A percentile compares a stretch with the other conserved stretches of the same genome.
Conservation (phyloP, 1,140 invertebrate genomes). For the Trissolcus basalis region DNA sequence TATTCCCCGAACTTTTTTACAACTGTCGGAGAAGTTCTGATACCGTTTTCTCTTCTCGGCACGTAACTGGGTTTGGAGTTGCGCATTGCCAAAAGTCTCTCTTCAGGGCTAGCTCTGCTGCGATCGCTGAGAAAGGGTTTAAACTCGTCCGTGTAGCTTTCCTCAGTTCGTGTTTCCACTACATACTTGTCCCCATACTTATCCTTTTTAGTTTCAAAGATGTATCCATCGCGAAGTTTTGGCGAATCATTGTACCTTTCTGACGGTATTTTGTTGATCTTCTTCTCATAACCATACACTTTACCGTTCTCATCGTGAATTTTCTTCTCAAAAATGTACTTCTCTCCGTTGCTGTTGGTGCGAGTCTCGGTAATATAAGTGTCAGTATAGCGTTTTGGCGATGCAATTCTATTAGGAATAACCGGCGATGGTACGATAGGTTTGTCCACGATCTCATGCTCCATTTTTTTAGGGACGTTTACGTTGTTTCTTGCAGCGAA, state of each 20-base stretch:
- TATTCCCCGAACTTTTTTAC: slow-evolving; percentile 65
- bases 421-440: slow-evolving; percentile 73
- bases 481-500: slow-evolving; percentile 66
- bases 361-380: slow-evolving; percentile 74
- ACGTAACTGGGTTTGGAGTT: slow-evolving; percentile 44
- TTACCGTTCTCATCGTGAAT: slow-evolving; percentile 72
- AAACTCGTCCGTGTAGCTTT: slow-evolving; percentile 64
- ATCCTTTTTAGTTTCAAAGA: slow-evolving; percentile 76
- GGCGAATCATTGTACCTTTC: slow-evolving; percentile 57
- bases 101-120: slow-evolving; percentile 63
- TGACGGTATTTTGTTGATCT: slow-evolving; percentile 69
- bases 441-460: slow-evolving; percentile 73
- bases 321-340: slow-evolving; percentile 72
- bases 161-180: slow-evolving; percentile 75
- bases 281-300: slow-evolving; percentile 72
- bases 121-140: slow-evolving; percentile 68
- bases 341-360: slow-evolving; percentile 73
- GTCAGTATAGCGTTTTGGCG: slow-evolving; percentile 71
- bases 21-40: slow-evolving; percentile 50
- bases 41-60: slow-evolving; percentile 39
- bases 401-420: slow-evolving; percentile 66
- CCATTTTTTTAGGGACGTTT: slow-evolving; percentile 66
- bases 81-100: slow-evolving; percentile 45
- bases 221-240: slow-evolving; percentile 74
- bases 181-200: slow-evolving; percentile 77